Conservation (phyloP, 2,797 vertebrate genomes). For the Myotis planiceps region DNA sequence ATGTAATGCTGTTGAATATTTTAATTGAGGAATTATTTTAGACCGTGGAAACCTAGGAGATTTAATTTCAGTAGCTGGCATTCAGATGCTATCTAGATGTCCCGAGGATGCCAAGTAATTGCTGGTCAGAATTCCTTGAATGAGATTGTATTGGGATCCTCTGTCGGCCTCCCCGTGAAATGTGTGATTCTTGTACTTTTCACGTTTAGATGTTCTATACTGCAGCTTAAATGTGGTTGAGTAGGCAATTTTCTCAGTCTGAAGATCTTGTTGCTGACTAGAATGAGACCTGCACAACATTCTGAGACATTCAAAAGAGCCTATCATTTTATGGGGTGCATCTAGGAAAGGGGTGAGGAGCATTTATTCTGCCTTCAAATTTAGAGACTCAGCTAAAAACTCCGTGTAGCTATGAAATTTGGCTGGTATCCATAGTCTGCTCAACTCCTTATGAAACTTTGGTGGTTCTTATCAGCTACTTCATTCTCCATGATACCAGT, state of each 20-base stretch:
- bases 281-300: not conserved
- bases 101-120: conserved; percentile 48
- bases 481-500: not conserved
- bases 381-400: conserved; percentile 27
- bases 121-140: not conserved
- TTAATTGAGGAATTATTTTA: conserved; percentile 55
- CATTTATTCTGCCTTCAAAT: not conserved
- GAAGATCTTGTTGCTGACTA: not conserved
- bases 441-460: conserved; percentile 37
- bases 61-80: conserved; percentile 71
- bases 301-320: conserved; percentile 30
- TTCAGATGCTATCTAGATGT: conserved; percentile 38
- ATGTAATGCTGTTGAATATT: not conserved
- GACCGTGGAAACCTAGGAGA: conserved; percentile 55
- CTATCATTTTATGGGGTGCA: not conserved
- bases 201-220: not conserved
- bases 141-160: not conserved
- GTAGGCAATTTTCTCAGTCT: not conserved
- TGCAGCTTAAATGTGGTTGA: not conserved
- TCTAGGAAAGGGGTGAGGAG: not conserved
- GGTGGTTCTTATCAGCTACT: not conserved
- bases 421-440: not conserved
- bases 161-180: not conserved
- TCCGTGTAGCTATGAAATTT: not conserved
- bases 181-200: not conserved